Conservation (phyloP, 2,797 vertebrate genomes). For the Acrocephalus scirpaceus region DNA sequence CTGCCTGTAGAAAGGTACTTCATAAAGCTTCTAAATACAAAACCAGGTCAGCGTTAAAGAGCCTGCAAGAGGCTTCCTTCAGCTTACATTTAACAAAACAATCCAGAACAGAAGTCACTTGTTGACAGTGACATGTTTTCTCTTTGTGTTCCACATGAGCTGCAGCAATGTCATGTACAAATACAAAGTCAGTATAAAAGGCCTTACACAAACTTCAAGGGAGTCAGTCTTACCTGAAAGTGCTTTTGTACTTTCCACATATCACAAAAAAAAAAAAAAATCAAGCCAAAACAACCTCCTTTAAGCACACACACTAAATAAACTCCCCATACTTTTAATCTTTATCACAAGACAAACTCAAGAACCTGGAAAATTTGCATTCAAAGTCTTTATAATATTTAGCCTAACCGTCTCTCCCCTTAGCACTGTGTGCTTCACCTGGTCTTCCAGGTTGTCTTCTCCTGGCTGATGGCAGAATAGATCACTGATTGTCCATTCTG, state of each 20-base stretch:
- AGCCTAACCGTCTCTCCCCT: background rate
- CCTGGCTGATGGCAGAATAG: background rate
- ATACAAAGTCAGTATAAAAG: background rate
- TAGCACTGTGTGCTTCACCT: background rate
- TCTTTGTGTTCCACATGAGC: background rate
- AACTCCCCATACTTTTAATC: background rate
- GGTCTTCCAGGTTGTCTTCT: background rate
- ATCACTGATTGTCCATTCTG: background rate
- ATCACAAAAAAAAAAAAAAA: background rate
- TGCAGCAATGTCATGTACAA: background rate
- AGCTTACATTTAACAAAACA: background rate
- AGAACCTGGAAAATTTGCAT: background rate
- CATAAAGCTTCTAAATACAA: background rate
- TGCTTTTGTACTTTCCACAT: background rate
- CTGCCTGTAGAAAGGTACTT: background rate
- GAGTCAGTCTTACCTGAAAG: background rate
- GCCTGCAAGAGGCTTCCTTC: background rate
- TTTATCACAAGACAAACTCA: constrained; percentile 2
- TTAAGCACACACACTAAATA: background rate
- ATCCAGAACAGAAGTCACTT: background rate
- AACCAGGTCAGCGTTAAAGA: background rate
- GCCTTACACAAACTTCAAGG: background rate
- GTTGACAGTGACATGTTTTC: background rate
- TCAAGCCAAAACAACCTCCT: background rate
- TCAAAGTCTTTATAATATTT: background rate